Conservation (phyloP, 2,888 invertebrate genomes). For the Pollenia angustigena region DNA sequence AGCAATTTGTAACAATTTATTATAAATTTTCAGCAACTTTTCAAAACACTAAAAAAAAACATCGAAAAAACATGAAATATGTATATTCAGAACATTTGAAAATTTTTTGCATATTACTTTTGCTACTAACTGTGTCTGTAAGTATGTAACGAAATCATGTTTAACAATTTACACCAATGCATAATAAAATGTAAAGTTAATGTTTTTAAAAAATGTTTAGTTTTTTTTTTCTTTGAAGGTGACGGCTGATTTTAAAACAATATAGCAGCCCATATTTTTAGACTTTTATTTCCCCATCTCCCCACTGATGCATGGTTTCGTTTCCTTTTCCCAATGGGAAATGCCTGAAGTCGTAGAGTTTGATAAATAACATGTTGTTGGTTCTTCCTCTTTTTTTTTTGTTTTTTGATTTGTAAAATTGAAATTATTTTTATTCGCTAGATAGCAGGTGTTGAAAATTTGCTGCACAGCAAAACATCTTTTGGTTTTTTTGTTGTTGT, state of each 20-base stretch:
- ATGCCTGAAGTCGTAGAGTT: constrained; percentile 5
- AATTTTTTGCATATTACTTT: not conserved
- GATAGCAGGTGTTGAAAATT: constrained; percentile 64
- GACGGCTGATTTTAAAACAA: not conserved
- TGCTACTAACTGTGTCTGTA: not conserved
- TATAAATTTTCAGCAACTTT: constrained; percentile 68
- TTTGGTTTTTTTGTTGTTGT: not conserved
- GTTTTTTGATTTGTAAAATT: constrained; percentile 31
- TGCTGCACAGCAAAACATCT: constrained; percentile 7
- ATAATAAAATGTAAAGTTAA: constrained; percentile 16
- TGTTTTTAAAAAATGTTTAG: constrained; percentile 42
- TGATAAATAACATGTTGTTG: constrained; percentile 38
- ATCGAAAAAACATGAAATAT: constrained; percentile 31
- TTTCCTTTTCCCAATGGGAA: not conserved
- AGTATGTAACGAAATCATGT: constrained; percentile 13
- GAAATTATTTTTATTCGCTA: constrained; percentile 31
- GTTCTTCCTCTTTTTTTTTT: not conserved
- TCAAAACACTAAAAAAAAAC: constrained; percentile 13
- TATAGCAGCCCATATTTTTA: not conserved
- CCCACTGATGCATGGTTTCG: not conserved
- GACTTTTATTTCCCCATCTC: not conserved
- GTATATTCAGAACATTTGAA: constrained; percentile 43
- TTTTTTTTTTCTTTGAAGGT: not conserved
- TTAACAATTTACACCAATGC: not conserved
- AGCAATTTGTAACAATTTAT: constrained; percentile 73